Evolutionary conservation across 2,797 vertebrate genomes (phyloP).

Genomic region (Phoeniculus purpureus): DNA sequence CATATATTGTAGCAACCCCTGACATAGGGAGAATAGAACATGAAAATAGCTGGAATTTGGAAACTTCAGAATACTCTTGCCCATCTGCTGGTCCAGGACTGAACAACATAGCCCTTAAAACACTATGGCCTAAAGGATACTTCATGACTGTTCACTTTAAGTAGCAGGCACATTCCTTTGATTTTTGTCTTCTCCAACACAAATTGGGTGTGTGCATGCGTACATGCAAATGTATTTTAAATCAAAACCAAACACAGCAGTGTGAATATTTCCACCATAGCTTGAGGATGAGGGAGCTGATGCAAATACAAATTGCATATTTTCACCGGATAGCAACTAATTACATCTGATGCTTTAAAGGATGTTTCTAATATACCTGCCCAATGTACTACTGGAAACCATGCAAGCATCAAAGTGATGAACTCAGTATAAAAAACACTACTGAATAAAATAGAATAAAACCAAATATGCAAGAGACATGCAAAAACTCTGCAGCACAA

Average conservation of each 20-base stretch:
- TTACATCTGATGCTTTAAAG: too few relatives aligned
- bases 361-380: too few relatives aligned
- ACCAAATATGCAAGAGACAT: background rate
- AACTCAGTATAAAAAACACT: background rate
- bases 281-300: background rate
- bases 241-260: slow-evolving; percentile 7
- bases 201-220: background rate
- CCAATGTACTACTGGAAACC: slow-evolving; percentile 9
- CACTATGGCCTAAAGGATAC: background rate
- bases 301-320: background rate
- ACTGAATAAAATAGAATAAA: background rate
- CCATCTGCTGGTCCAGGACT: background rate
- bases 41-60: background rate
- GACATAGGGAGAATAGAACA: background rate
- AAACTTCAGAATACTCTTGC: background rate
- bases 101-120: background rate
- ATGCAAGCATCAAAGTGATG: background rate
- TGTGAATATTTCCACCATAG: background rate
- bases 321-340: background rate
- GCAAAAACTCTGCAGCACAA: background rate
- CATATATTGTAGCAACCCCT: background rate
- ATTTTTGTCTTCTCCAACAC: background rate
- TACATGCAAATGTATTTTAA: slow-evolving; percentile 32
- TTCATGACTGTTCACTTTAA: background rate
- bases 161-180: background rate